A percentile compares a stretch with the other conserved stretches of the same genome.
These are phyloP conservation scores for Acanthococcus lagerstroemiae DNA, from an alignment of 2,888 invertebrate species.

Conservation along the genomic window DNA sequence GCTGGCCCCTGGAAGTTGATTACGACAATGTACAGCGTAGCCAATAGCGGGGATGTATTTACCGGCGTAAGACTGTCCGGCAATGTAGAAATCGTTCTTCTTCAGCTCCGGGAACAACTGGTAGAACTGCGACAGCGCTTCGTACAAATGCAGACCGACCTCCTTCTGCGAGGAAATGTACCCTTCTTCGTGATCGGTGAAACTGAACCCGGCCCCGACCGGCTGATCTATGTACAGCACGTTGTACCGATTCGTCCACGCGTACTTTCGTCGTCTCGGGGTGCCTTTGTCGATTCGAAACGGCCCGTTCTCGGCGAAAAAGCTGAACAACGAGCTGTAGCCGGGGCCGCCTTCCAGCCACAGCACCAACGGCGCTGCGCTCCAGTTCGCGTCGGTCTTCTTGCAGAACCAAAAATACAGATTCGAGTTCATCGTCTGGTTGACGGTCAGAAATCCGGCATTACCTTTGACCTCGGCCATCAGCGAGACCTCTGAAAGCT, in stretches of 20 bases:
- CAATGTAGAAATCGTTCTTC: constrained; percentile 67
- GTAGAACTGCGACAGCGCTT: constrained; percentile 70
- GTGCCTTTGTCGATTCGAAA: constrained; percentile 36
- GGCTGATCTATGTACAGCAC: constrained; percentile 88
- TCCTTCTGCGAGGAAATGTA: constrained; percentile 68
- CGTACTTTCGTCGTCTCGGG: constrained; percentile 54
- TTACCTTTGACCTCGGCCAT: constrained; percentile 46
- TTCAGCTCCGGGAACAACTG: constrained; percentile 66
- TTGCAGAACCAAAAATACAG: constrained; percentile 48
- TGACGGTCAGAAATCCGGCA: constrained; percentile 54
- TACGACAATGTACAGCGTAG: constrained; percentile 56
- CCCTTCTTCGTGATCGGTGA: constrained; percentile 63
- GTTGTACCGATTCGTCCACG: constrained; percentile 70
- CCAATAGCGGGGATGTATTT: constrained; percentile 67
- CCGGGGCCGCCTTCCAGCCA: constrained; percentile 71
- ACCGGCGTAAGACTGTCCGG: constrained; percentile 85
- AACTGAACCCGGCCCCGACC: constrained; percentile 85
- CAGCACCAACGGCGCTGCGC: constrained; percentile 54
- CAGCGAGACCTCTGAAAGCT: constrained; percentile 33
- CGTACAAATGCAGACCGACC: constrained; percentile 69
- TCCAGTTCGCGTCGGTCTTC: constrained; percentile 39
- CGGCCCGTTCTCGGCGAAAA: constrained; percentile 46
- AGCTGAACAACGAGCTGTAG: constrained; percentile 36
- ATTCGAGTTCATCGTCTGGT: constrained; percentile 46
- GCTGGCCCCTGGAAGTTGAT: constrained; percentile 50